Conservation (phyloP, 1,140 invertebrate species). For the Trialeurodes vaporariorum region DNA sequence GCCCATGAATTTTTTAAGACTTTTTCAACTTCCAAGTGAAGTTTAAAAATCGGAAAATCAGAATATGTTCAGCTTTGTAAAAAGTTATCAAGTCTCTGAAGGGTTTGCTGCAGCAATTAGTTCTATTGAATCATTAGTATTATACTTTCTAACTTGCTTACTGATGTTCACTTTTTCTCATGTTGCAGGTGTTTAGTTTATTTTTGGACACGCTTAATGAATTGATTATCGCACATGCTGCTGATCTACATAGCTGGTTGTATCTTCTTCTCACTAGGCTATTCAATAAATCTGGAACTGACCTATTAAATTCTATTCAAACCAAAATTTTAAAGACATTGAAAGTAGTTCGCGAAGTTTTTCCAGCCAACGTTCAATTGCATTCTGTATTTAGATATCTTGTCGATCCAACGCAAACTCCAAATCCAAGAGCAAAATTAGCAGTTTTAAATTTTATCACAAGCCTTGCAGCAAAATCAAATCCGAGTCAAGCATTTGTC, state of each 20-base stretch:
- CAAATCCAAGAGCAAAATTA: slow-evolving; percentile 71
- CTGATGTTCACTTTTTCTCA: too few species aligned
- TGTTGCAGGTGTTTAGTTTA: slow-evolving; percentile 55
- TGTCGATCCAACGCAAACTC: slow-evolving; percentile 79
- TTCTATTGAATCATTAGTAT: too few species aligned
- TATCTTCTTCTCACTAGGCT: slow-evolving; percentile 68
- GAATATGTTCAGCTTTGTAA: too few species aligned
- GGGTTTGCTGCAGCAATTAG: too few species aligned
- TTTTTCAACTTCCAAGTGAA: too few species aligned
- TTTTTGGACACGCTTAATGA: slow-evolving; percentile 87
- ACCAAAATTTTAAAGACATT: slow-evolving; percentile 78
- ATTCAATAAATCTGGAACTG: slow-evolving; percentile 78
- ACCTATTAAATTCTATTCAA: slow-evolving; percentile 80
- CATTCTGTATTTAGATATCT: slow-evolving; percentile 58
- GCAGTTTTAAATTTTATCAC: slow-evolving; percentile 61
- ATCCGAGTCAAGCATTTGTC: slow-evolving; percentile 30
- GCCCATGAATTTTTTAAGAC: too few species aligned
- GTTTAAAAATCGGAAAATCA: too few species aligned
- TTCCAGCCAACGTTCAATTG: slow-evolving; percentile 50
- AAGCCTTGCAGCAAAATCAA: slow-evolving; percentile 48
- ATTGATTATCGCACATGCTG: slow-evolving; percentile 69
- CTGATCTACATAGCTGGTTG: slow-evolving; percentile 81
- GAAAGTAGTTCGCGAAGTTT: slow-evolving; percentile 59
- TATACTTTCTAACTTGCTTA: too few species aligned
- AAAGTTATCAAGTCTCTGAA: too few species aligned